Evolutionary conservation across 2,113 vertebrate species (phyloP), one percentile per base, ranked within the genome.

Genomic region (Chaenocephalus aceratus): DNA sequence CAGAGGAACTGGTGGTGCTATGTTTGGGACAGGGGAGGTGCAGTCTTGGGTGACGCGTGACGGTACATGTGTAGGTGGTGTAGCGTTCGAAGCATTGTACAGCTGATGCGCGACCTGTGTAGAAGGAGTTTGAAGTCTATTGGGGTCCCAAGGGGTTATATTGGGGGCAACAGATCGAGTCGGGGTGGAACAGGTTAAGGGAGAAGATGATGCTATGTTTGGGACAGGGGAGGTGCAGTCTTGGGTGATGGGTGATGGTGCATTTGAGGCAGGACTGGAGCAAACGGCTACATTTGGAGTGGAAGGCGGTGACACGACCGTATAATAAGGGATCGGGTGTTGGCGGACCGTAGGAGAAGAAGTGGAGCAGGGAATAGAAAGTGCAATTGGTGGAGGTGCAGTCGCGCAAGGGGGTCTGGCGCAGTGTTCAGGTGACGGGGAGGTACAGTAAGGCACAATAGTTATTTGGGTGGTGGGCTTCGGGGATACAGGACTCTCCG

Each of bases 381-480:
- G 23, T n/a, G 44, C 48, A 23, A 11, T 41, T 1, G 77, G 62
- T 12, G 79, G 72, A 68, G 15, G 67, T 63, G 70, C 82, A 81
- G 92, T 84, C 34, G 82, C 73, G 79, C 72, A 85, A 75, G 72
- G 60, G 58, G 85, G 77, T 45, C 54, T 62, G 15, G 73, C 34
- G 62, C 74, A 71, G 64, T 72, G 51, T 76, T 88, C 85, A 64
- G 87, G 77, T 36, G 79, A 77, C 21, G 89, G 75, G 74, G 88
- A 86, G 58, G 79, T 68, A 85, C 80, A 92, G 49, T 93, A 94
- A 90, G 92, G 93, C 91, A 94, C 93, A 86, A 88, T 91, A 80
- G 89, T 88, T 86, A 61, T 89, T 77, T 91, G 83, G 74, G 88
- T 82, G 62, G 60, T 45, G 57, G 60, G 70, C 61, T 53, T 61